Base-by-base conservation (phyloP, 2,797 vertebrate genomes). In the Coendou prehensilis region DNA sequence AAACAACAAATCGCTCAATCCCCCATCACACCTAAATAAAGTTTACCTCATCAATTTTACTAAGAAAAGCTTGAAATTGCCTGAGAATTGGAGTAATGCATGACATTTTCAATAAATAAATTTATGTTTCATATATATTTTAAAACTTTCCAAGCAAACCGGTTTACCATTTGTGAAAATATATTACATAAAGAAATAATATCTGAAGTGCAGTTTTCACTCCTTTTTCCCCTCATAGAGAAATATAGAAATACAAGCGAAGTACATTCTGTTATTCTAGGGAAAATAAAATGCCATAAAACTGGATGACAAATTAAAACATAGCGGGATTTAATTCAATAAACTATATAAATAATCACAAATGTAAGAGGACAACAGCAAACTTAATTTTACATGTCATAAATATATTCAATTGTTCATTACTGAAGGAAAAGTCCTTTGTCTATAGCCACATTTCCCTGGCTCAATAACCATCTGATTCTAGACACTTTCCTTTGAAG, bases 401-500 rank as follows among this genome's bases (percentile, higher is more conserved):
- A 89, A 91, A 78, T 93, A 79, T 78, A 91, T 84, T 84, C 17
- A 20, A n/a, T 89, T 57, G 13, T 85, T 95, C 37, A 45, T 59
- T 91, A 80, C n/a, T 89, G 59, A 95, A 96, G 45, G 37, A 41
- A 84, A 89, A 96, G 20, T 80, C 41, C 33, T 89, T 91, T 23
- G 57, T 73, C 67, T 91, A 45, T n/a, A 80, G 30, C 56, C 95
- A 69, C 41, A 95, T 93, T 94, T 94, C 67, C 52, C 79, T 75
- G 33, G 61, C 41, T 13, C 59, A n/a, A 3, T 63, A 91, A 6
- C 8, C 28, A 78, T 94, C 47, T 81, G 76, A 95, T 95, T 95
- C 93, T 86, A 97, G 57, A 93, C 41, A 56, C 61, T 84, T 91
- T 87, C 22, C 87, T 96, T 96, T 96, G 94, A 96, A 96, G 57